Evolutionary conservation across 1,140 invertebrate genomes (phyloP), one percentile per base, ranked within the genome.

Genomic region (Diorhabda sublineata): DNA sequence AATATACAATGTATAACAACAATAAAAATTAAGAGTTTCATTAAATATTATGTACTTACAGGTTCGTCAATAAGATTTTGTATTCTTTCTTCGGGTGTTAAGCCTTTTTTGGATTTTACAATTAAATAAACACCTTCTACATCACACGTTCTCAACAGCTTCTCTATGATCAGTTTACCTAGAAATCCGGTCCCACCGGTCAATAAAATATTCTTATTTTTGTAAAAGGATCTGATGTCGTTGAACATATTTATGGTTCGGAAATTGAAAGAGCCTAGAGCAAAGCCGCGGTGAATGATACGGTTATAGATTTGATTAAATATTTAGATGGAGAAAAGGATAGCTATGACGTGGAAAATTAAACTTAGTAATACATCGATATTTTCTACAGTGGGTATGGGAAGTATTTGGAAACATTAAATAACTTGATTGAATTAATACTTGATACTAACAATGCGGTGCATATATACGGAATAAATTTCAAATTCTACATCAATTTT

Each of bases 151-250:
- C 88, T 77, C 0, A 94, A 80, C 3, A 94, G 75, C 78, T 94
- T 94, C 71, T 91, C 88, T 8, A 94, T 83, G n/a, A 94, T 80
- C 3, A 95, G 93, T 83, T 97, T 97, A 8, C 95, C 95, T 87
- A 97, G 91, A 72, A 97, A 93, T 3, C 90, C 90, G 2, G 89
- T 87, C 1, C 86, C 89, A 5, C 90, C 91, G 1, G 90, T 92
- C 57, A 93, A 85, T 5, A 93, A 86, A 41, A 96, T 57, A 60
- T 75, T 73, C 58, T 78, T 72, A 8, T 64, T 68, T 3, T 70
- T 61, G 65, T 77, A 81, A 71, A 75, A 80, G 45, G 76, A 66
- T 42, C 68, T 64, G 11, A 79, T 59, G n/a, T 66, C 11, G 52
- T 60, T 69, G 7, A 42, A 11, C 68, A 69, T 69, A 4, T 44